phyloP scores from a whole-genome alignment of 2,797 vertebrate genomes.

The Antrozous pallidus region DNA sequence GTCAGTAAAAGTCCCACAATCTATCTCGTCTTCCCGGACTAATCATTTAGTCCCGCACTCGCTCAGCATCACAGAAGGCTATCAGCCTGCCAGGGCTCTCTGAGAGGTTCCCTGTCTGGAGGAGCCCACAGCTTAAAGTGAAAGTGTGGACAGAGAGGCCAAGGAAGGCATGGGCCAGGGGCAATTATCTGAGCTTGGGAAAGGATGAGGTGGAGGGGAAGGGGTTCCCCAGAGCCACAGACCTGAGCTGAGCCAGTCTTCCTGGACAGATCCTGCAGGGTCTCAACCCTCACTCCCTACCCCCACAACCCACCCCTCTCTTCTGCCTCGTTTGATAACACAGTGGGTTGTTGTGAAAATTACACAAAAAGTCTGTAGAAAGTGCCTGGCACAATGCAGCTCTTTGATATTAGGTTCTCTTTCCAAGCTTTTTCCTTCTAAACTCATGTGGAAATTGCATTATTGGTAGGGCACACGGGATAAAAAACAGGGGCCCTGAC shows the following conservation, averaged over 20 bases:
- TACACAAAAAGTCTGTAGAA: background rate
- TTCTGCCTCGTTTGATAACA: background rate
- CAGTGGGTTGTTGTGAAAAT: background rate
- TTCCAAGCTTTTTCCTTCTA: background rate
- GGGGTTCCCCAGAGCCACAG: background rate
- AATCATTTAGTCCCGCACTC: background rate
- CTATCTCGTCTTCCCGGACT: background rate
- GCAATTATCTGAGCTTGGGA: background rate
- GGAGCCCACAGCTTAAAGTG: background rate
- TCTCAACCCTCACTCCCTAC: background rate
- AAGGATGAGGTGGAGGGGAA: background rate
- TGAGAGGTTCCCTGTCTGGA: background rate
- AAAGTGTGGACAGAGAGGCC: background rate
- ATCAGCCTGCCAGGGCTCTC: background rate
- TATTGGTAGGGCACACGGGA: background rate
- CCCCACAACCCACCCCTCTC: background rate
- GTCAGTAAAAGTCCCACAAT: background rate
- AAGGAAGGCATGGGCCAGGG: background rate
- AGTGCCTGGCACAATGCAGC: background rate
- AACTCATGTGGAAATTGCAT: background rate
- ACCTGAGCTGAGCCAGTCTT: background rate
- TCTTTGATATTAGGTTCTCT: background rate
- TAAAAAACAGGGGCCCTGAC: background rate
- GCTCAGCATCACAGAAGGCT: background rate
- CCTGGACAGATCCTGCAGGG: background rate